phyloP scores from a whole-genome alignment of 2,888 invertebrate genomes.

The Trachelus stipa region DNA sequence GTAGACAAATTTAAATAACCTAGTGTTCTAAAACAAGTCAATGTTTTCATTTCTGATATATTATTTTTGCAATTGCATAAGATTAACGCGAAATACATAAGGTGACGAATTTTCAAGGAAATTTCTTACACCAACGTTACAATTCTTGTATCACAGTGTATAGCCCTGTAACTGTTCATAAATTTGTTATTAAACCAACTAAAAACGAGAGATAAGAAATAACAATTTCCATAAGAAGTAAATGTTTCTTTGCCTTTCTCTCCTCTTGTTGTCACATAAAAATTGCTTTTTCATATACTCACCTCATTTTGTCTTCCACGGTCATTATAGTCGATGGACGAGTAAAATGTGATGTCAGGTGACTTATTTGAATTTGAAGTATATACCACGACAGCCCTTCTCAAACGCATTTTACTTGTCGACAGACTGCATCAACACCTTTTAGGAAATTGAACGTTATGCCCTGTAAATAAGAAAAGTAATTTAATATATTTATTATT shows the following conservation, averaged over 20 bases:
- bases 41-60: neutral
- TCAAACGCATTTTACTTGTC: neutral
- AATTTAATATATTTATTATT: conserved; percentile 13
- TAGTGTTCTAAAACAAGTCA: neutral
- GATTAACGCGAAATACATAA: neutral
- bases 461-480: neutral
- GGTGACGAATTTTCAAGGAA: neutral
- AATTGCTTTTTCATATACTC: neutral
- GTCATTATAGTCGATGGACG: neutral
- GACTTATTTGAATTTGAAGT: neutral
- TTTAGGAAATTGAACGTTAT: neutral
- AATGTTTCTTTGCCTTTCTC: neutral
- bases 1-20: neutral
- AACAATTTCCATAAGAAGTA: neutral
- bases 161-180: neutral
- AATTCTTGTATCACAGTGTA: neutral
- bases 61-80: neutral
- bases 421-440: neutral
- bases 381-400: neutral
- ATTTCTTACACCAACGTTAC: neutral
- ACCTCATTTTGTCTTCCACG: neutral
- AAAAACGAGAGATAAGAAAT: neutral
- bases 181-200: neutral
- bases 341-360: neutral
- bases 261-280: neutral